Base-by-base conservation (phyloP, 2,888 invertebrate genomes). In the Celastrina argiolus region DNA sequence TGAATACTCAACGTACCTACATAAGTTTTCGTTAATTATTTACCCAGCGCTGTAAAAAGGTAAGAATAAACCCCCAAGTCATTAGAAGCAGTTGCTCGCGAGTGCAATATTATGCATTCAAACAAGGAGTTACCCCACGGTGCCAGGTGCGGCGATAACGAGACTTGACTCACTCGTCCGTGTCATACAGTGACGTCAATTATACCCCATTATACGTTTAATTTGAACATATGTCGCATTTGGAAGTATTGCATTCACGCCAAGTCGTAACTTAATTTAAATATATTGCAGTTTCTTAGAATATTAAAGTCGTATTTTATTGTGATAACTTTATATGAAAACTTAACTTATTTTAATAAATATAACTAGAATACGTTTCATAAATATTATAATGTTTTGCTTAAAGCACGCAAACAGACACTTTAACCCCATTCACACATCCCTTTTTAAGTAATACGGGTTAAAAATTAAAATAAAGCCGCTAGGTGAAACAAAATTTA, bases 61-160 rank as follows among this genome's bases (percentile, higher is more conserved):
- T 22, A 39, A 39, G 39, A 39, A 61, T 51, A 8, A 6, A 22
- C 22, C 34, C 59, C 36, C 39, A 61, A 61, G 61, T 61, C 61
- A 61, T 61, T 61, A 36, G 61, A 61, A 36, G 59, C 59, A 59
- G 61, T 61, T 39, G 39, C 18, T 36, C 6, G 61, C 22, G 36
- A 61, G 36, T 22, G 61, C 34, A 61, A 39, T 61, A 61, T 61
- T 36, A 61, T 61, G 61, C 39, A 61, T 61, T 36, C 61, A 61
- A 51, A 36, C 22, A 16, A 59, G 59, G 59, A 34, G 34, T 3
- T 18, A 58, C 58, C 58, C 58, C 31, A 58, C 58, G n/a, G 18
- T 10, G 39, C 16, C 61, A 61, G 61, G 61, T 61, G 61, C 61
- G 16, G 10, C 61, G 36, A 8, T 61, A 61, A 61, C 36, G 61